A percentile compares a stretch with the other conserved stretches of the same genome.
Conservation (phyloP, 2,888 invertebrate genomes). For the Protodeltote pygarga region DNA sequence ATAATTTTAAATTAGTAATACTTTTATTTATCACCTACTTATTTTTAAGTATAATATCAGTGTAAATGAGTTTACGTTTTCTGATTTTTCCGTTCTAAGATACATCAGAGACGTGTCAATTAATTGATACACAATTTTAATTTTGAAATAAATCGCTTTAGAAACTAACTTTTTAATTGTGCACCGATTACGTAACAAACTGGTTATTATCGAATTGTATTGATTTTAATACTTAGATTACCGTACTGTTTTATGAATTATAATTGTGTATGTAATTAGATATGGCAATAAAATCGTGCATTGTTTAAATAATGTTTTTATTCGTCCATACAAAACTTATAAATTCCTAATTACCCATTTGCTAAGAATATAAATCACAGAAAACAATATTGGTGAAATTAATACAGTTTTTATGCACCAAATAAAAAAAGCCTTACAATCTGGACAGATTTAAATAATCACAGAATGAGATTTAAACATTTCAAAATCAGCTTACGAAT, state of each 20-base stretch:
- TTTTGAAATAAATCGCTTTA: slow-evolving; percentile 52
- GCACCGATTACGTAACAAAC: slow-evolving; percentile 47
- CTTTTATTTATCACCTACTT: slow-evolving; percentile 72
- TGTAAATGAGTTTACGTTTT: slow-evolving; percentile 60
- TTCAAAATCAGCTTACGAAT: not conserved
- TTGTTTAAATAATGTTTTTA: slow-evolving; percentile 65
- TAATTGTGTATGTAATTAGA: slow-evolving; percentile 84
- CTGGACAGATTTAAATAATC: slow-evolving; percentile 9
- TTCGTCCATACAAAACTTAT: slow-evolving; percentile 43
- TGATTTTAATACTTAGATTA: slow-evolving; percentile 51
- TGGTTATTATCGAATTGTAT: slow-evolving; percentile 32
- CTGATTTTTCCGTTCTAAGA: slow-evolving; percentile 81
- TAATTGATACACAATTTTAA: slow-evolving; percentile 84
- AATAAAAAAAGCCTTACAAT: slow-evolving; percentile 15
- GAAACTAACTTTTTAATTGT: slow-evolving; percentile 54
- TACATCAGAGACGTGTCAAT: slow-evolving; percentile 62
- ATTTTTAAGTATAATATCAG: slow-evolving; percentile 61
- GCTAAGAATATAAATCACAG: slow-evolving; percentile 45
- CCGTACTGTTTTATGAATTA: slow-evolving; percentile 73
- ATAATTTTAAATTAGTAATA: slow-evolving; percentile 72
- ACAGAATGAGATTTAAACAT: slow-evolving; percentile 5
- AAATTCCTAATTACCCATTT: slow-evolving; percentile 33
- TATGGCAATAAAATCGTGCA: slow-evolving; percentile 81
- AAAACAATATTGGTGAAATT: slow-evolving; percentile 28
- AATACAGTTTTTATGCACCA: slow-evolving; percentile 25